A percentile compares a stretch with the other conserved stretches of the same genome.
phyloP scores from a whole-genome alignment of 2,113 vertebrate genomes.

The Apodemus speciosus region DNA sequence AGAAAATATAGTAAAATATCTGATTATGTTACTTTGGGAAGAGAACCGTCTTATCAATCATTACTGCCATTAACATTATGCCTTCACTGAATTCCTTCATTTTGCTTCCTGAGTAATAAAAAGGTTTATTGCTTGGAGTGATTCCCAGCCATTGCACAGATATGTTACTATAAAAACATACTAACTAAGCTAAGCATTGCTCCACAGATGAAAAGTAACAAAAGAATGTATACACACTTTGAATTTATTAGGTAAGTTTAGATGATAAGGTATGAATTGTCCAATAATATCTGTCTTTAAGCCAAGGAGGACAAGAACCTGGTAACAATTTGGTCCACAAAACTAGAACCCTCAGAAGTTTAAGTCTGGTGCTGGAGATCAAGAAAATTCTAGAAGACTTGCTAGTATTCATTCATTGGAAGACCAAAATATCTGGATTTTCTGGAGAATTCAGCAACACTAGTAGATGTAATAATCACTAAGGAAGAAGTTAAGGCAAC shows the following conservation, averaged over 20 bases:
- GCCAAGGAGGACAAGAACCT: not conserved
- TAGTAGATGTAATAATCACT: not conserved
- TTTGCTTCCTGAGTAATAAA: constrained; percentile 19
- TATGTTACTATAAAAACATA: not conserved
- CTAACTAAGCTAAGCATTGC: not conserved
- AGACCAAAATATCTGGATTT: not conserved
- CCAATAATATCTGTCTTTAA: not conserved
- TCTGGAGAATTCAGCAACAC: not conserved
- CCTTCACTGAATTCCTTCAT: not conserved
- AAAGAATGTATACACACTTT: not conserved
- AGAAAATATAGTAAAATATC: not conserved
- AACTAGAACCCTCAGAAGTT: not conserved
- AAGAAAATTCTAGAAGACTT: not conserved
- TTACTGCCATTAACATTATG: not conserved
- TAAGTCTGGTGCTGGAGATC: not conserved
- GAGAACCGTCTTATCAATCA: not conserved
- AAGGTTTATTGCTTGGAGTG: not conserved
- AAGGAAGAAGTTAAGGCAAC: not conserved
- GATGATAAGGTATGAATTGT: not conserved
- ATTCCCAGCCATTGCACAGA: not conserved
- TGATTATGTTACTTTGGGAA: not conserved
- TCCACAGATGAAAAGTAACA: not conserved
- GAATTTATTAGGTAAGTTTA: not conserved
- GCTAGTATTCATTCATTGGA: not conserved
- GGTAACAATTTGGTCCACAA: not conserved